A percentile compares a stretch with the other conserved stretches of the same genome.
Conservation (phyloP, 2,888 invertebrate genomes). For the Euproctis similis region DNA sequence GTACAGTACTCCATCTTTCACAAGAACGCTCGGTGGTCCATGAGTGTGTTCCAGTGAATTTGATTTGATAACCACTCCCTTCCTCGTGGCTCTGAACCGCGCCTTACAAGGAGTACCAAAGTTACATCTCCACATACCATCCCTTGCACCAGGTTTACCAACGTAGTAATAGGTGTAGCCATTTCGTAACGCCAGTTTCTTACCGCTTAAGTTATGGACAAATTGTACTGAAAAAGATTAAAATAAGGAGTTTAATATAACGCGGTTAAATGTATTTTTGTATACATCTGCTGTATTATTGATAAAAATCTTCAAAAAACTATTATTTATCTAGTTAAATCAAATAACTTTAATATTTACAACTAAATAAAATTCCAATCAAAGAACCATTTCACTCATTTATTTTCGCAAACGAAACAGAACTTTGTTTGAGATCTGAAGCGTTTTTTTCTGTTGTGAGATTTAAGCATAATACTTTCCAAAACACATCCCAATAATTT, state of each 20-base stretch:
- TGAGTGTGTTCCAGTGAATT: conserved; percentile 2
- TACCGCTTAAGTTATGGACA: conserved; percentile 1
- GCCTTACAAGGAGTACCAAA: conserved; percentile 7
- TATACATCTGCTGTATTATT: too few relatives aligned
- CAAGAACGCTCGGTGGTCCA: conserved; percentile 1
- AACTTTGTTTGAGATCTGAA: too few relatives aligned
- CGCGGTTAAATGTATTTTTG: too few relatives aligned
- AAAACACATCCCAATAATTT: too few relatives aligned
- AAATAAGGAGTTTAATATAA: not conserved
- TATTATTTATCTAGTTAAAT: too few relatives aligned
- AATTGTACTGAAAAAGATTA: conserved; percentile 1
- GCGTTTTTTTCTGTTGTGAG: too few relatives aligned
- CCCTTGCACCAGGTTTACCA: not conserved
- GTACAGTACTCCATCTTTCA: conserved; percentile 31
- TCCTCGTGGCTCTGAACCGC: conserved; percentile 3
- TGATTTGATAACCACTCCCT: not conserved
- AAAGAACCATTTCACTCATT: too few relatives aligned
- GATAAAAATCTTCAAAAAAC: too few relatives aligned
- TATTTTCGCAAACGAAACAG: too few relatives aligned
- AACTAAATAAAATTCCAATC: too few relatives aligned
- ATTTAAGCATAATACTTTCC: too few relatives aligned
- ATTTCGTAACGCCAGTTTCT: conserved; percentile 1
- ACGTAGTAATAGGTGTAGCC: conserved; percentile 6
- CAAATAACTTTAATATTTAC: too few relatives aligned
- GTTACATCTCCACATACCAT: conserved; percentile 6